phyloP scores from a whole-genome alignment of 2,888 invertebrate genomes.

The Dasypogon diadema region DNA sequence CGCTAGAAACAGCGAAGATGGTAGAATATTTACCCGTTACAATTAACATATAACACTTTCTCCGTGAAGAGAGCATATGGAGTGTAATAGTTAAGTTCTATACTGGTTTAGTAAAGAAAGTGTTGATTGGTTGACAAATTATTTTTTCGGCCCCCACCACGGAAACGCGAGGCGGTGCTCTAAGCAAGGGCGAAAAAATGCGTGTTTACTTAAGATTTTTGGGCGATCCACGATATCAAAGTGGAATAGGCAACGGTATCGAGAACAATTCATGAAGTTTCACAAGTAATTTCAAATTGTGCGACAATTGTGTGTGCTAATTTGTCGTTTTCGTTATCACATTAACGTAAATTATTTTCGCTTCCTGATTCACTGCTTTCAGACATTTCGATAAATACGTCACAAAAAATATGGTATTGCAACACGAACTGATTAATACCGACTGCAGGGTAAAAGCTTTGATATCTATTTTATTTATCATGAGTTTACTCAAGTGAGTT shows the following conservation, averaged over 20 bases:
- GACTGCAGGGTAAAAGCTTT: no score
- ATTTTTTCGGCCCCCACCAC: not conserved
- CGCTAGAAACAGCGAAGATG: not conserved
- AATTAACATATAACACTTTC: not conserved
- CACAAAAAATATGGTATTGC: no score
- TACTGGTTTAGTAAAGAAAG: not conserved
- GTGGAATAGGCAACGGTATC: not conserved
- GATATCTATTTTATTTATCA: no score
- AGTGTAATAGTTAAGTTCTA: not conserved
- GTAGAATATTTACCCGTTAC: not conserved
- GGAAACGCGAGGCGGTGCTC: not conserved
- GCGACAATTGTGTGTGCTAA: no score
- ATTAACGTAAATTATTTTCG: no score
- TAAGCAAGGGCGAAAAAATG: no score
- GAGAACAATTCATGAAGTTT: not conserved
- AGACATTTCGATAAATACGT: no score
- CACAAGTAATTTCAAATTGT: not conserved
- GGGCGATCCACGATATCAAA: not conserved
- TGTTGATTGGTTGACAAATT: not conserved
- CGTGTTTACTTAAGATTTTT: not conserved
- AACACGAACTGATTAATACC: no score
- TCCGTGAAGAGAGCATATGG: not conserved
- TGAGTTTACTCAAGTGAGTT: no score
- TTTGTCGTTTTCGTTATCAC: no score
- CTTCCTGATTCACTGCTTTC: no score